Conservation (phyloP, 2,797 vertebrate species). For the Macrochelys suwanniensis region DNA sequence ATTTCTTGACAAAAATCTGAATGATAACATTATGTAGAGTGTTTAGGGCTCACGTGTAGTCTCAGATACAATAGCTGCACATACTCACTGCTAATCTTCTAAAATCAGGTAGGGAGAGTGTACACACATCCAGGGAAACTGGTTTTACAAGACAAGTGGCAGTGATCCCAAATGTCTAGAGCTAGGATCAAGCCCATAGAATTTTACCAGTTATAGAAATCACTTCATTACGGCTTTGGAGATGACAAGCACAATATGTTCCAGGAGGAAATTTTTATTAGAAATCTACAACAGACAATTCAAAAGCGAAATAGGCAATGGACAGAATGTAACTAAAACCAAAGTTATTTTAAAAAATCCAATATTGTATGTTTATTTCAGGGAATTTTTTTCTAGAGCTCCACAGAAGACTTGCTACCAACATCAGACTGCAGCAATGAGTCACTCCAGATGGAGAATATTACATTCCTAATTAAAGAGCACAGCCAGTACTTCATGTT, state of each 20-base stretch:
- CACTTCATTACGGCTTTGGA: background rate
- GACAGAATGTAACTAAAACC: slow-evolving; percentile 24
- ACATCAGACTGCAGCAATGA: slow-evolving; percentile 61
- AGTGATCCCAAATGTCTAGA: background rate
- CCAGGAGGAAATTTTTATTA: slow-evolving; percentile 22
- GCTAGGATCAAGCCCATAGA: background rate
- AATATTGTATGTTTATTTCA: background rate
- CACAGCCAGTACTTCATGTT: slow-evolving; percentile 56
- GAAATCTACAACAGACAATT: slow-evolving; percentile 2
- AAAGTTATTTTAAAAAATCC: slow-evolving; percentile 31
- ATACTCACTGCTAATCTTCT: background rate
- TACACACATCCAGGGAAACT: background rate
- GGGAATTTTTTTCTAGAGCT: slow-evolving; percentile 48
- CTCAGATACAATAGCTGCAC: background rate
- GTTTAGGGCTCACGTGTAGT: background rate
- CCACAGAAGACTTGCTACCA: slow-evolving; percentile 39
- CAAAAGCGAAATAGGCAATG: slow-evolving; percentile 8
- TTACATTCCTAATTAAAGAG: slow-evolving; percentile 76
- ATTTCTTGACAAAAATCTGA: background rate
- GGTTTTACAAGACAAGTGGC: background rate
- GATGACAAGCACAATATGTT: background rate
- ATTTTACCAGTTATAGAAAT: background rate
- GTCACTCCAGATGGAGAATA: slow-evolving; percentile 73
- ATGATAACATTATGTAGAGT: background rate
- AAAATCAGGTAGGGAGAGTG: background rate